Percentiles rank a stretch among this genome's conserved stretches.
Evolutionary conservation across 2,113 vertebrate genomes (phyloP).

Genomic region (Dinomys branickii): DNA sequence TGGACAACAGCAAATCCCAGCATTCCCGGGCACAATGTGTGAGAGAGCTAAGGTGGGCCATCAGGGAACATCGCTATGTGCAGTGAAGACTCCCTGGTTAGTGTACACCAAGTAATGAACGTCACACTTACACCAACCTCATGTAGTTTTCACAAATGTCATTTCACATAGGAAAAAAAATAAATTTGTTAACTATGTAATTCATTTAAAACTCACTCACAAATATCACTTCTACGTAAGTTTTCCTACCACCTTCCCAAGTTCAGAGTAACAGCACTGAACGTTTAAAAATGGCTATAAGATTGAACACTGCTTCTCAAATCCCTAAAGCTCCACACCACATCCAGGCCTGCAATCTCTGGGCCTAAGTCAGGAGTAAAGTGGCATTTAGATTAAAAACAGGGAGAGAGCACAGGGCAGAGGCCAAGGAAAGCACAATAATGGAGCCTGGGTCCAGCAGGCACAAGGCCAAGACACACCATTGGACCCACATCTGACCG

Average conservation of each 20-base stretch:
- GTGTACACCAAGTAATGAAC: no score
- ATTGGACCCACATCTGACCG: rapidly evolving
- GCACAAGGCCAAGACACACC: no score
- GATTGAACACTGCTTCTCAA: rapidly evolving
- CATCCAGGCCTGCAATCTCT: rapidly evolving
- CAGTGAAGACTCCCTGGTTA: background rate
- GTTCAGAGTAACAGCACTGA: background rate
- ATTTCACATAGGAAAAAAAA: background rate
- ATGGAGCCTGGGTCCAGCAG: background rate
- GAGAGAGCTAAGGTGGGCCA: background rate
- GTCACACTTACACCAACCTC: no score
- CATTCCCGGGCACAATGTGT: no score
- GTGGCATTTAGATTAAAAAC: rapidly evolving
- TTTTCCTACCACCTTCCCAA: background rate
- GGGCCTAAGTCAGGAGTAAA: background rate
- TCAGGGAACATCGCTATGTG: rapidly evolving
- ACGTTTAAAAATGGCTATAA: background rate
- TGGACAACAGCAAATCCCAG: background rate
- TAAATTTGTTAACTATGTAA: rapidly evolving
- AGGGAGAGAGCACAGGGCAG: rapidly evolving
- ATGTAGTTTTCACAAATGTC: background rate
- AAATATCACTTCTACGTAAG: background rate
- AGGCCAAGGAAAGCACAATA: rapidly evolving
- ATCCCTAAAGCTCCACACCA: background rate
- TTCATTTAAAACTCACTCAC: background rate